Base-by-base conservation (phyloP, 2,797 vertebrate genomes). In the Falco cherrug region DNA sequence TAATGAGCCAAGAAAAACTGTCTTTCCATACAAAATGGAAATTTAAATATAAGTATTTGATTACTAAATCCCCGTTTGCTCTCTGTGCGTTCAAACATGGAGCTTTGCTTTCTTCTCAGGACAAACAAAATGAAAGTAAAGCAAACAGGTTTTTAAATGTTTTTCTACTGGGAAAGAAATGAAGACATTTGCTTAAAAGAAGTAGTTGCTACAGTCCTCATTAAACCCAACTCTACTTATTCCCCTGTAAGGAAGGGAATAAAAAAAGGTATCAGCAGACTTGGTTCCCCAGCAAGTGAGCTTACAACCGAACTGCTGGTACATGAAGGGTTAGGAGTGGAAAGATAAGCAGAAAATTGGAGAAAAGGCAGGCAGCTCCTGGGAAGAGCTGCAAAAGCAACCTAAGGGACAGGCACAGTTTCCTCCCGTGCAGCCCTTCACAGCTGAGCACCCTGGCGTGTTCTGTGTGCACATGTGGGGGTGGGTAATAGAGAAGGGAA, bases 351-450 rank as follows among this genome's bases (percentile, higher is more conserved):
- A 57, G 54, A 31, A 74, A 68, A 35, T 2, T 7, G 15, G 41
- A 17, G 12, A n/a, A 69, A 54, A 79, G 22, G 29, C 43, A 77
- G 54, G 9, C 6, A 26, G 77, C n/a, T 78, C 43, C n/a, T 3
- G 10, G 31, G 31, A 69, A 76, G 16, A 39, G 51, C n/a, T 69
- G 39, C 53, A 24, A 26, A 80, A 60, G 35, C 56, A 53, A 24
- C 39, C 28, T 31, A 20, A 48, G 47, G 45, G 33, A 54, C 11
- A 6, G 0, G 5, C 17, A 35, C 9, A 0, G 1, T 20, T 48
- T 69, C 51, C 24, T 45, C 51, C 57, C 1, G 0, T n/a, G 35
- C 35, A 64, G 57, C 41, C 26, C 31, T 39, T n/a, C 25, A 10
- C 10, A 59, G 69, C 25, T 35, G 48, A 31, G 63, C 16, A 9